These are phyloP conservation scores for Cavia aperea DNA, from an alignment of 2,113 vertebrate genomes.

Conservation along the genomic window DNA sequence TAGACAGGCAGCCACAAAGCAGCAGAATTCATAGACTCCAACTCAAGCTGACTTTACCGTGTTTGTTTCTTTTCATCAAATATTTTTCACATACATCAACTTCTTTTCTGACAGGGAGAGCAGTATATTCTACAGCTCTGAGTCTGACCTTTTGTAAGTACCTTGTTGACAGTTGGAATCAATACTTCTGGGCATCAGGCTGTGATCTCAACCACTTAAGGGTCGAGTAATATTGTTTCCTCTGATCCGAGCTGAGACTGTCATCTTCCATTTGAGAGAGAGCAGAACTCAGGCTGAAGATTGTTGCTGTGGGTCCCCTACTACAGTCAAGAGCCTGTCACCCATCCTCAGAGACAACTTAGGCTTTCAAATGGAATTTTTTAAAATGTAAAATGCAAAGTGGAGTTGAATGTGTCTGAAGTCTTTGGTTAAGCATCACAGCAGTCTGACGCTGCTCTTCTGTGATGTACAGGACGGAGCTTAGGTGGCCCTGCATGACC, in stretches of 20 bases:
- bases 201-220: conserved; percentile 32
- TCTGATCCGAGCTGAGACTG: neutral
- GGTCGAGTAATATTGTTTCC: neutral
- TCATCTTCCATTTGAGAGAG: neutral
- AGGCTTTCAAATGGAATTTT: neutral
- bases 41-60: neutral
- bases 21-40: neutral
- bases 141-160: conserved; percentile 51
- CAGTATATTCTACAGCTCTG: neutral
- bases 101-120: neutral
- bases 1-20: neutral
- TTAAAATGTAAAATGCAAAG: neutral
- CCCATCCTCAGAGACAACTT: neutral
- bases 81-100: neutral
- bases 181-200: conserved; percentile 30
- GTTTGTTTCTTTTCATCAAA: neutral
- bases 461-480: neutral
- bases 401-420: neutral
- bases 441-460: neutral
- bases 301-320: neutral
- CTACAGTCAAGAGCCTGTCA: neutral
- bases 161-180: conserved; percentile 54
- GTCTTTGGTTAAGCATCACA: neutral
- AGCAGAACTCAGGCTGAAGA: neutral
- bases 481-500: neutral